Evolutionary conservation across 2,797 vertebrate genomes (phyloP).

Genomic region (Cirrhinus molitorella): DNA sequence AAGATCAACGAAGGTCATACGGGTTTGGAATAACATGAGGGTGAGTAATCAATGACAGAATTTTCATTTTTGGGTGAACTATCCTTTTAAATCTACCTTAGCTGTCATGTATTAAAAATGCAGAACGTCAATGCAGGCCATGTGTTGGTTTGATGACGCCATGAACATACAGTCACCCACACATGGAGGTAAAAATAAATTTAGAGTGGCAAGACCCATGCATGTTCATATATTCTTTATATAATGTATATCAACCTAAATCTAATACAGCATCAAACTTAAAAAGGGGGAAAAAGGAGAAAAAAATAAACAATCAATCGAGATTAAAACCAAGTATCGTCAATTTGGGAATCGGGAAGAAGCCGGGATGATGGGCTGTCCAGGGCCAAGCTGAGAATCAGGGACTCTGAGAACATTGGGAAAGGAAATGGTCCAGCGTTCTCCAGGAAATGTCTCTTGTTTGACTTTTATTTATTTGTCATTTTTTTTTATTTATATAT

Average conservation of each 20-base stretch:
- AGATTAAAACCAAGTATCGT: conserved; percentile 68
- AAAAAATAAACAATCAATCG: conserved; percentile 63
- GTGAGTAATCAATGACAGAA: background rate
- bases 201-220: conserved; percentile 62
- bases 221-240: conserved; percentile 84
- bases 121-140: background rate
- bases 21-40: background rate
- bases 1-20: too few species aligned
- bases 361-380: conserved; percentile 26
- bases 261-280: conserved; percentile 90
- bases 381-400: conserved; percentile 24
- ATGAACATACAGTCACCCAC: background rate
- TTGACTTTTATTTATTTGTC: conserved; percentile 59
- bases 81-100: background rate
- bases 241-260: conserved; percentile 92
- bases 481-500: conserved; percentile 64
- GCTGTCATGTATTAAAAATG: background rate
- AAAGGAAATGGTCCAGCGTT: conserved; percentile 69
- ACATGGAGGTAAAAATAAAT: conserved; percentile 49
- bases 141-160: conserved; percentile 1
- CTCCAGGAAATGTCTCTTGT: conserved; percentile 60
- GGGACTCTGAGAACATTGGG: conserved; percentile 34
- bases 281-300: conserved; percentile 71
- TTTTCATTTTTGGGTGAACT: too few species aligned
- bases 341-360: conserved; percentile 32